Evolutionary conservation across 1,140 invertebrate genomes (phyloP), one percentile per base, ranked within the genome.

Genomic region (Danaus plexippus): DNA sequence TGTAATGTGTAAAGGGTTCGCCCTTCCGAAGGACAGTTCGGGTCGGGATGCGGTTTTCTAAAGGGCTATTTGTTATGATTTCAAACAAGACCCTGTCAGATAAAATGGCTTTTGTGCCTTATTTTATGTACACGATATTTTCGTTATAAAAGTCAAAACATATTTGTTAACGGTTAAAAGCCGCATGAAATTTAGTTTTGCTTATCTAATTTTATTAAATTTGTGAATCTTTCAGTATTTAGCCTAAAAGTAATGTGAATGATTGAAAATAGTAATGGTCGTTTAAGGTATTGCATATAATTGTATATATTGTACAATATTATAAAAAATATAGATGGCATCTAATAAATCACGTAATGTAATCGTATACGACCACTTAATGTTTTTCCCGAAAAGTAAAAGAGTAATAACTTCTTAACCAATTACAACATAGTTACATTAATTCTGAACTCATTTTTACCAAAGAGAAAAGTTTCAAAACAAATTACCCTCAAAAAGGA

Each of bases 11-110:
- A 79, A 81, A 80, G 73, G 66, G 63, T 75, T 76, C 69, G 70
- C 71, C 77, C 73, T 77, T 80, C 76, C 73, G 70, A 73, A 76
- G 66, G 75, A 78, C 73, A 75, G 71, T 79, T 71, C 59, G 72
- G 78, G 73, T 71, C 61, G 70, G 77, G 78, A 81, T 85, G 80
- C 71, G 80, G 77, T 83, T 85, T 81, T 78, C 73, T 77, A 73
- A 83, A 83, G 80, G 69, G 78, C 80, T 76, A 82, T 85, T 78
- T 80, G 75, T 85, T 85, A 85, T 85, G 81, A 85, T 85, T 80
- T 82, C 74, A 77, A 82, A 82, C 79, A 77, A 79, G 73, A 69
- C 68, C 76, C 72, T 77, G 77, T 79, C 79, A 77, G 76, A 81
- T 72, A 71, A 74, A 80, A 85, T 75, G 73, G 75, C 79, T 75